phyloP scores from a whole-genome alignment of 2,113 vertebrate species.

The Hassar affinis region DNA sequence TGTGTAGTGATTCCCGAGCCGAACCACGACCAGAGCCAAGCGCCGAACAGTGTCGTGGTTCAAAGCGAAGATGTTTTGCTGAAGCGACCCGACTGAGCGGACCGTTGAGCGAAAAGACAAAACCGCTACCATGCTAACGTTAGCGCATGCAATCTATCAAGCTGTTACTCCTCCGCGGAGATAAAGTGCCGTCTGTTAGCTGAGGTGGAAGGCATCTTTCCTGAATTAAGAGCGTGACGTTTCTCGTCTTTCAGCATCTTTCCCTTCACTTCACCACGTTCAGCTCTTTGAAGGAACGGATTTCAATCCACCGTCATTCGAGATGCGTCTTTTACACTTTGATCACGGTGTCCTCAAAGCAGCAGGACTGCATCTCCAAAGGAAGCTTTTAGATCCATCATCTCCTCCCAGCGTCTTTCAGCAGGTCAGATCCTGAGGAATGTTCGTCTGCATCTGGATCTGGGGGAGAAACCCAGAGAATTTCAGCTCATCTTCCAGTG shows the following conservation, averaged over 20 bases:
- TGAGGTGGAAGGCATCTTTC: constrained; percentile 26
- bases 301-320: constrained; percentile 1
- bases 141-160: not conserved
- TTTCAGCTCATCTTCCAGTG: not conserved
- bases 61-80: not conserved
- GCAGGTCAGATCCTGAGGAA: constrained; percentile 1
- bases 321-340: constrained; percentile 35
- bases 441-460: constrained; percentile 21
- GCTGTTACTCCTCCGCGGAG: not conserved
- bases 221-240: constrained; percentile 25
- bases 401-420: constrained; percentile 1
- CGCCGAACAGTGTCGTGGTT: not conserved
- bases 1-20: too few species aligned
- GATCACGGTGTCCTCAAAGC: constrained; percentile 37
- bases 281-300: constrained; percentile 30
- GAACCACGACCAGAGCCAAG: too few species aligned
- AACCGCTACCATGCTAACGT: not conserved
- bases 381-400: constrained; percentile 31
- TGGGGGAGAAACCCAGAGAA: not conserved
- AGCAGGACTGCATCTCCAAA: constrained; percentile 3
- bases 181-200: not conserved
- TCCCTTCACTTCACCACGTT: not conserved
- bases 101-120: not conserved
- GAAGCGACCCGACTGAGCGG: not conserved
- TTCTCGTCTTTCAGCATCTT: constrained; percentile 1